A percentile compares a stretch with the other conserved stretches of the same genome.
phyloP scores from a whole-genome alignment of 1,140 invertebrate species.

The Probaryconus sp. region DNA sequence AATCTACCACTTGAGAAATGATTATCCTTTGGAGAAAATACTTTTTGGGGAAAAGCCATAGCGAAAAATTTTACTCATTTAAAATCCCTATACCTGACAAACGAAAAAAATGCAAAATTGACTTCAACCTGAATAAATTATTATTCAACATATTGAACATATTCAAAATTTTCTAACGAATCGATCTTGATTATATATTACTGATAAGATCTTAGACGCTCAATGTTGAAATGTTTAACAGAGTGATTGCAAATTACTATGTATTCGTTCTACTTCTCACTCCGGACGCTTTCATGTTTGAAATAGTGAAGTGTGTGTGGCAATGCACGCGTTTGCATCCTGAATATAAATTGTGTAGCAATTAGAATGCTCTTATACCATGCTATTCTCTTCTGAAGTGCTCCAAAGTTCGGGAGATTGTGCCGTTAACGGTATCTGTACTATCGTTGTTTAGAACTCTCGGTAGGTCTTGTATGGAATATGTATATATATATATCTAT shows the following conservation, averaged over 20 bases:
- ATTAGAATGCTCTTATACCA: conserved; percentile 43
- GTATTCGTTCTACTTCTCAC: conserved; percentile 28
- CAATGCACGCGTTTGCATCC: conserved; percentile 36
- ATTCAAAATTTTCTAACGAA: no score
- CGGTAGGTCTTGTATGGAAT: conserved; percentile 26
- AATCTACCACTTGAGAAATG: no score
- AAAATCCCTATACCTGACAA: no score
- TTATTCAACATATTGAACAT: no score
- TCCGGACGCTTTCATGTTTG: conserved; percentile 32
- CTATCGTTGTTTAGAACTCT: conserved; percentile 41
- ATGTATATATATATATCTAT: no score
- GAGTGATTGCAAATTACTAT: conserved; percentile 26
- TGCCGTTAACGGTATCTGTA: conserved; percentile 39
- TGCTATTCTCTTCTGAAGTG: conserved; percentile 40
- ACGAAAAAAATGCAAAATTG: no score
- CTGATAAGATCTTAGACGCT: no score
- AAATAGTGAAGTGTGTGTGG: conserved; percentile 39
- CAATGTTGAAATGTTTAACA: conserved; percentile 8
- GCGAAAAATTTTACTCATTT: no score
- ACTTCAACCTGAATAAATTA: no score
- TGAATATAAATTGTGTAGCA: conserved; percentile 42
- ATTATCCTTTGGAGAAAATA: no score
- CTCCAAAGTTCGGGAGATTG: conserved; percentile 41
- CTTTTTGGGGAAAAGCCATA: no score
- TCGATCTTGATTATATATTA: no score